phyloP scores from a whole-genome alignment of 1,140 invertebrate genomes.

The Drosophila ficusphila region DNA sequence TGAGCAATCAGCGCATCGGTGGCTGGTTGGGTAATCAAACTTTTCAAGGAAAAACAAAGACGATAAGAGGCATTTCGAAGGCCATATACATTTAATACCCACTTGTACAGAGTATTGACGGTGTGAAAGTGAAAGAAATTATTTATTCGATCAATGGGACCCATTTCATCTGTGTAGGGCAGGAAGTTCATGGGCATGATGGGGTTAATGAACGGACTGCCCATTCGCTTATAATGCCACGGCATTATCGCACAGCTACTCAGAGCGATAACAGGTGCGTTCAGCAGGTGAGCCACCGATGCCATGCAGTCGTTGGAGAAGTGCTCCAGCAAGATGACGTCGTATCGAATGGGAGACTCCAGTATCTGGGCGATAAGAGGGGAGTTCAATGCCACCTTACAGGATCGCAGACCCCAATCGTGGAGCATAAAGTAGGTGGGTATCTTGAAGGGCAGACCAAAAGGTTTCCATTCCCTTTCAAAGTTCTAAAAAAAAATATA shows the following conservation, averaged over 20 bases:
- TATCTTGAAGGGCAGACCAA: slow-evolving; percentile 57
- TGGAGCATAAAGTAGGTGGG: slow-evolving; percentile 63
- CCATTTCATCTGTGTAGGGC: slow-evolving; percentile 85
- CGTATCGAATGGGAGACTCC: slow-evolving; percentile 85
- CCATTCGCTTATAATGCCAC: slow-evolving; percentile 86
- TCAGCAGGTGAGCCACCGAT: slow-evolving; percentile 86
- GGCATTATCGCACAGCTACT: slow-evolving; percentile 87
- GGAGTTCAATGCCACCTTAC: slow-evolving; percentile 85
- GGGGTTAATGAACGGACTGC: slow-evolving; percentile 86
- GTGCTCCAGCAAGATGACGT: slow-evolving; percentile 87
- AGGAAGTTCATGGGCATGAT: slow-evolving; percentile 85
- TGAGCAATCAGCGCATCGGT: slow-evolving; percentile 85
- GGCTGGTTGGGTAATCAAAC: slow-evolving; percentile 83
- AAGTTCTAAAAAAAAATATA: slow-evolving; percentile 20
- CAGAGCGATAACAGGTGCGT: slow-evolving; percentile 86
- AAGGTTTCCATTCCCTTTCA: slow-evolving; percentile 29
- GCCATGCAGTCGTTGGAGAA: slow-evolving; percentile 88
- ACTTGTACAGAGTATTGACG: slow-evolving; percentile 84
- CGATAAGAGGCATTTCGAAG: background rate
- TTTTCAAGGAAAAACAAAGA: slow-evolving; percentile 6
- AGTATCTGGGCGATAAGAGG: slow-evolving; percentile 55
- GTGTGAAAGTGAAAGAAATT: slow-evolving; percentile 84
- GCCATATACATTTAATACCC: background rate
- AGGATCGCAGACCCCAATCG: slow-evolving; percentile 83
- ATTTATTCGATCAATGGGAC: slow-evolving; percentile 85